Evolutionary conservation across 2,113 vertebrate genomes (phyloP).

Genomic region (Gymnobelideus leadbeateri): DNA sequence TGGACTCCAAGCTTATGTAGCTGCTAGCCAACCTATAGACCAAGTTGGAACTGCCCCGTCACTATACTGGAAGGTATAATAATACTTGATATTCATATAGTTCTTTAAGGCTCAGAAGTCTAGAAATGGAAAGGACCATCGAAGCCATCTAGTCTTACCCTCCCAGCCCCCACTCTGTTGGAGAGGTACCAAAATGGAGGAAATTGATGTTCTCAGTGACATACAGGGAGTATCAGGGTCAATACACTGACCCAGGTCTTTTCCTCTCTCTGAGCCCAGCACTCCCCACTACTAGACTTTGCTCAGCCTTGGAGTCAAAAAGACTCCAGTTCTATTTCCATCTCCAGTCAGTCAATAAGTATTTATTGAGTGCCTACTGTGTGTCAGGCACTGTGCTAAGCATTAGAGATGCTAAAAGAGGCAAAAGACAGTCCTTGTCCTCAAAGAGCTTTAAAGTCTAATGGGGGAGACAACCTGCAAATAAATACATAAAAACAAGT

Average conservation of each 20-base stretch:
- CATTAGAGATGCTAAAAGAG: neutral
- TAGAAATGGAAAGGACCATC: neutral
- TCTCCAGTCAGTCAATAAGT: neutral
- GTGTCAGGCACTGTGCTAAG: neutral
- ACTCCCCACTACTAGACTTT: neutral
- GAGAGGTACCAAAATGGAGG: neutral
- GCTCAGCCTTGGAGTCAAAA: neutral
- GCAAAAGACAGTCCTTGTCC: neutral
- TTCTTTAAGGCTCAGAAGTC: neutral
- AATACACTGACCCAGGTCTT: neutral
- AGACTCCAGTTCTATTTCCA: neutral
- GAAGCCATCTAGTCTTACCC: neutral
- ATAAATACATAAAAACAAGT: neutral
- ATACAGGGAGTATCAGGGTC: neutral
- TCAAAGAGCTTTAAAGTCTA: neutral
- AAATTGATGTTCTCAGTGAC: neutral
- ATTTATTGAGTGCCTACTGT: neutral
- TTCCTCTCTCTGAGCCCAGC: no score
- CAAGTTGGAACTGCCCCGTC: neutral
- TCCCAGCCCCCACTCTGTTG: no score
- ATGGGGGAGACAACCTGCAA: neutral
- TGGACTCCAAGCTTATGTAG: no score
- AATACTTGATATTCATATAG: no score
- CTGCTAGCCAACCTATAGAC: neutral
- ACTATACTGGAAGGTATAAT: neutral